These are phyloP conservation scores for Lasioglossum pauxillum DNA, from an alignment of 2,888 invertebrate genomes.

Conservation along the genomic window DNA sequence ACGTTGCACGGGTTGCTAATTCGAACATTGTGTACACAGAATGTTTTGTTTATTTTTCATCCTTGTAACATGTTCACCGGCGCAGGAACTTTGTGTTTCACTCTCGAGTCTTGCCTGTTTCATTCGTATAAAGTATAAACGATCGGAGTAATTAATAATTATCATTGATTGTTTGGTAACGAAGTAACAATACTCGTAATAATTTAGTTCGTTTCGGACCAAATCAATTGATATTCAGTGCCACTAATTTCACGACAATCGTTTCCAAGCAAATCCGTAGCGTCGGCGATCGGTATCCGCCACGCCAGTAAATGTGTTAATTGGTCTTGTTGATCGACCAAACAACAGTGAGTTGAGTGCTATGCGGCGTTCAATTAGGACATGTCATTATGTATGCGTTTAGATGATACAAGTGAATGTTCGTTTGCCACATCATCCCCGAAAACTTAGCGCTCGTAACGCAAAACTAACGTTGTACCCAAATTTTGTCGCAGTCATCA, in stretches of 20 bases:
- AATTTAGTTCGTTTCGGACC: neutral
- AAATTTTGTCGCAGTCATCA: neutral
- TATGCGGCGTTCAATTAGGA: neutral
- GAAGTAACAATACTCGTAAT: too few species aligned
- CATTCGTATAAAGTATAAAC: neutral
- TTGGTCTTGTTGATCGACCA: neutral
- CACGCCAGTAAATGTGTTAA: neutral
- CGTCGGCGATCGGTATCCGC: neutral
- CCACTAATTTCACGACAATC: neutral
- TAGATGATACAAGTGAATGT: neutral
- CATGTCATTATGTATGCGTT: neutral
- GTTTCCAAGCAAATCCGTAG: neutral
- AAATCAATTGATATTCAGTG: neutral
- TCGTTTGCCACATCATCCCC: neutral
- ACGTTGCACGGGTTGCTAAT: neutral
- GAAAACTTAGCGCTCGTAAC: neutral
- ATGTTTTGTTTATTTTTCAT: neutral
- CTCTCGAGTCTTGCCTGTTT: too few species aligned
- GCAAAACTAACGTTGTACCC: neutral
- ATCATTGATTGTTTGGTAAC: neutral
- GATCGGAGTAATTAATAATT: neutral
- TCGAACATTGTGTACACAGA: neutral
- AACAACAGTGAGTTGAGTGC: neutral
- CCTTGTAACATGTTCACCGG: too few species aligned
- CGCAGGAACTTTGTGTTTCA: neutral